A percentile compares a stretch with the other conserved stretches of the same genome.
Evolutionary conservation across 2,113 vertebrate species (phyloP).

Genomic region (Rhabdomys dilectus): DNA sequence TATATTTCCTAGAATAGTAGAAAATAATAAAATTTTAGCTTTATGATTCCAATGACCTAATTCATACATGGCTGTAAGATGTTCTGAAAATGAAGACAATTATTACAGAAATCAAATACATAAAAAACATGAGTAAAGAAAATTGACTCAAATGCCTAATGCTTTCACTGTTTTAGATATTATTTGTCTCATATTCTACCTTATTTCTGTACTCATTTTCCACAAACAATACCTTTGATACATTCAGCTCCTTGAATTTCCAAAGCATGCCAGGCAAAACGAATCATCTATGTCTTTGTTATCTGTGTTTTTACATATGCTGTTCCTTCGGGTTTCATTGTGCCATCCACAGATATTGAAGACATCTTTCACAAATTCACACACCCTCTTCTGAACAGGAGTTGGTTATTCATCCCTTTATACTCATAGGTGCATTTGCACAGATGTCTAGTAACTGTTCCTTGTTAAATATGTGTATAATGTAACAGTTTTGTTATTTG

Average conservation of each 20-base stretch:
- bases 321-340: neutral
- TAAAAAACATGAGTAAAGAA: too few relatives aligned
- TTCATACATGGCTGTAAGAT: neutral
- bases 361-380: neutral
- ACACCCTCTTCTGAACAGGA: neutral
- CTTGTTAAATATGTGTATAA: neutral
- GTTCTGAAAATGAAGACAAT: neutral
- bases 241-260: neutral
- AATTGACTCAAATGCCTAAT: neutral
- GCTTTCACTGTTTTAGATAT: neutral
- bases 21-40: neutral
- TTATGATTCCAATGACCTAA: neutral
- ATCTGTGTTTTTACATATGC: neutral
- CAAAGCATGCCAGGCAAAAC: neutral
- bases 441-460: neutral
- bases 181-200: neutral
- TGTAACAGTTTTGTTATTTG: neutral
- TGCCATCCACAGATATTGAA: neutral
- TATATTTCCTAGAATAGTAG: accelerated
- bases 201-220: neutral
- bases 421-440: neutral
- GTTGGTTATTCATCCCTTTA: neutral
- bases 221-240: neutral
- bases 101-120: neutral
- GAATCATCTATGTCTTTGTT: neutral